These are phyloP conservation scores for Acrocephalus arundinaceus DNA, from an alignment of 2,113 vertebrate genomes.

Conservation along the genomic window DNA sequence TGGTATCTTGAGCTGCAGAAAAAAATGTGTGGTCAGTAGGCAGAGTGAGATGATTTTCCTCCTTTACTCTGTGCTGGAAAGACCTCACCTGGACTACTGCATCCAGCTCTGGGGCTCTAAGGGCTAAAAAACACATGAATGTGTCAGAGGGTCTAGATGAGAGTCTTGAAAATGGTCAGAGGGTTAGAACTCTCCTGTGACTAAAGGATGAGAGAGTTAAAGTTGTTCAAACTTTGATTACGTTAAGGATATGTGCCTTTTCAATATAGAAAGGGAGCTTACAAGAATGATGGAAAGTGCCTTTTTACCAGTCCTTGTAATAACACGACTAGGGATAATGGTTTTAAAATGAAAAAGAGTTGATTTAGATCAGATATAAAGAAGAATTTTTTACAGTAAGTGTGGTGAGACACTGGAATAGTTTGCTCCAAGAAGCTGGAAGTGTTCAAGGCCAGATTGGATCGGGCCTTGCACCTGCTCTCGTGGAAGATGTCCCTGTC, in stretches of 20 bases:
- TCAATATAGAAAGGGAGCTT: not conserved
- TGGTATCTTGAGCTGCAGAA: not conserved
- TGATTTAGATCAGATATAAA: not conserved
- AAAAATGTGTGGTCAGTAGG: not conserved
- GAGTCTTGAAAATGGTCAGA: not conserved
- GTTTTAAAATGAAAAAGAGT: not conserved
- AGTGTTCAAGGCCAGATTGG: not conserved
- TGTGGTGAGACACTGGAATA: not conserved
- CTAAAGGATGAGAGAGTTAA: not conserved
- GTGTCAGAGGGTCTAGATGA: not conserved
- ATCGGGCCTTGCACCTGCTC: not conserved
- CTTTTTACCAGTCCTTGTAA: not conserved
- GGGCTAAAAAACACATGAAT: not conserved
- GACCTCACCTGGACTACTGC: rapidly evolving
- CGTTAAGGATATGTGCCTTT: not conserved
- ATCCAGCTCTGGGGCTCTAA: not conserved
- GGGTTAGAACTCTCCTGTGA: too few species aligned
- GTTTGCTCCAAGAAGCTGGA: not conserved
- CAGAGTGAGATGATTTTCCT: not conserved
- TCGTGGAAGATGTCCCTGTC: not conserved
- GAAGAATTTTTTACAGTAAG: not conserved
- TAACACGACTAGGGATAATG: rapidly evolving
- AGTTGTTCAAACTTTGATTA: not conserved
- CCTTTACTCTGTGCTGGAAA: not conserved
- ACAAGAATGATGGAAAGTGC: not conserved